Conservation (phyloP, 2,888 invertebrate species). For the Pyrgus malvae region DNA sequence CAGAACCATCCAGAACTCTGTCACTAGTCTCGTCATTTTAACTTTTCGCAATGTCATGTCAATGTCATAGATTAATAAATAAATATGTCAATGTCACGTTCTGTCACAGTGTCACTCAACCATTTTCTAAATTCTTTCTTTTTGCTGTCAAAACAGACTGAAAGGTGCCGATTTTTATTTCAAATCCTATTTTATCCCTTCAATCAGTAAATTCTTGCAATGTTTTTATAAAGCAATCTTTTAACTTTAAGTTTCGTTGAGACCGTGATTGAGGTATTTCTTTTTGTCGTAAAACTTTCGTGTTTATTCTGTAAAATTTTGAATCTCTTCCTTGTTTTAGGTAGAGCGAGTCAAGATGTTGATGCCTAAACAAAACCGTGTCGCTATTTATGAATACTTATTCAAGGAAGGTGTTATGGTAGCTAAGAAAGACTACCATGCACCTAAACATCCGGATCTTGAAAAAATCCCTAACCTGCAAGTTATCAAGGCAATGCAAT, state of each 20-base stretch:
- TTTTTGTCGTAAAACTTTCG: slow-evolving; percentile 9
- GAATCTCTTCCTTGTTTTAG: slow-evolving; percentile 58
- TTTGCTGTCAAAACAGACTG: slow-evolving; percentile 53
- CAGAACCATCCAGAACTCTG: too few species aligned
- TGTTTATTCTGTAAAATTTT: slow-evolving; percentile 45
- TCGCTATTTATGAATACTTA: slow-evolving; percentile 97
- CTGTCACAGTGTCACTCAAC: background rate
- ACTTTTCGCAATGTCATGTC: too few species aligned
- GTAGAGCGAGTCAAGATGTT: slow-evolving; percentile 91
- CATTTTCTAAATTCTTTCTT: slow-evolving; percentile 36
- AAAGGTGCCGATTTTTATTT: slow-evolving; percentile 45
- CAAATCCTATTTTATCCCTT: slow-evolving; percentile 38
- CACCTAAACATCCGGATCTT: slow-evolving; percentile 98
- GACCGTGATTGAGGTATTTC: slow-evolving; percentile 18
- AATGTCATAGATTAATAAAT: too few species aligned
- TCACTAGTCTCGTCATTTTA: too few species aligned
- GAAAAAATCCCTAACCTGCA: slow-evolving; percentile 97
- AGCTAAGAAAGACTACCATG: slow-evolving; percentile 99
- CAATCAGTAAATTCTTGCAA: slow-evolving; percentile 36
- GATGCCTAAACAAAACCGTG: slow-evolving; percentile 99
- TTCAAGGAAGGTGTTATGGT: slow-evolving; percentile 99
- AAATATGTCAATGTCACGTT: background rate
- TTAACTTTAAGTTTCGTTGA: background rate
- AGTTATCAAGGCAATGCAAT: slow-evolving; percentile 99
- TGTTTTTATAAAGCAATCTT: slow-evolving; percentile 39